Base-by-base conservation (phyloP, 2,797 vertebrate species). In the Gastrophryne carolinensis region DNA sequence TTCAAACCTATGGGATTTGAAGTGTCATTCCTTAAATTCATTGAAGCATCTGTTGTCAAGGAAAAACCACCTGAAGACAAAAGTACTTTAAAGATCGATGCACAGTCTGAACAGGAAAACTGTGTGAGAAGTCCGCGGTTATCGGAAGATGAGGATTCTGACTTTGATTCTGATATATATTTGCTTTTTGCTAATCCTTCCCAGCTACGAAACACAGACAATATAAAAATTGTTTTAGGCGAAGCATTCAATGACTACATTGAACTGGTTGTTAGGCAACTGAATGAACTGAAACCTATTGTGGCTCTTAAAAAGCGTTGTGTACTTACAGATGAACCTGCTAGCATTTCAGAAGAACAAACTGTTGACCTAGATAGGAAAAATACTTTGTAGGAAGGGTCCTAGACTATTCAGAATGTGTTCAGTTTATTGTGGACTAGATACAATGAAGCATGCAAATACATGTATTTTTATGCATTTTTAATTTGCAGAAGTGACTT, bases 1-100 rank as follows among this genome's bases (percentile, higher is more conserved):
- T 99, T 99, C 78, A 99, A 96, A 75, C 98, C 98, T 0, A 97
- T 98, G 95, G 97, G 97, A 27, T 99, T 99, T 80, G 96, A 99
- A 87, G 93, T 94, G 64, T 98, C 98, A 0, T 99, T 99, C 85
- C 88, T 98, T 49, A 94, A 98, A 79, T 99, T 98, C 80, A 88
- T 99, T n/a, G 95, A 98, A 76, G 94, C 98, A 82, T 94, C 94
- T 52, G 88, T 92, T 39, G 91, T 94, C 69, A 86, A 94, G 82
- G 91, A 94, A 73, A 98, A 98, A 87, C 95, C 92, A 78, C 95
- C 87, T 88, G 81, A 85, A 35, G 93, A 89, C 68, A 91, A 92
- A 80, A 92, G 89, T 76, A 81, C 89, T 79, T 83, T 85, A 58
- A 84, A 83, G 60, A 97, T 94, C 87, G 90, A 91, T 26, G 27